phyloP scores from a whole-genome alignment of 2,888 invertebrate genomes.

The Caenorhabditis wallacei region DNA sequence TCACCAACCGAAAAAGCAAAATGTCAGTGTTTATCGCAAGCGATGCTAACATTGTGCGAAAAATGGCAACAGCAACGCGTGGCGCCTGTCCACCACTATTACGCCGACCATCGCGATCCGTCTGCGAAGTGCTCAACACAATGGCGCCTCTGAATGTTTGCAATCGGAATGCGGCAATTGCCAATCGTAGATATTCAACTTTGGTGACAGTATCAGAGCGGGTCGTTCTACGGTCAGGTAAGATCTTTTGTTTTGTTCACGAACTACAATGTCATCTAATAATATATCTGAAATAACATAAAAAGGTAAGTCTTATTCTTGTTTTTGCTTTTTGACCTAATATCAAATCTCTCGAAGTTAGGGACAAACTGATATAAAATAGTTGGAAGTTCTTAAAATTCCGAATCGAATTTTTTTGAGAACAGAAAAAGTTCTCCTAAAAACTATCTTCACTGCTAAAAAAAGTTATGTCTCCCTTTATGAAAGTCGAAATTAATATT shows the following conservation, averaged over 20 bases:
- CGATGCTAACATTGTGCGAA: conserved; percentile 68
- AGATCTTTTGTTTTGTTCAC: not conserved
- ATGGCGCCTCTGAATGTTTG: conserved; percentile 63
- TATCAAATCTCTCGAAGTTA: too few species aligned
- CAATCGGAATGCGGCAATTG: conserved; percentile 42
- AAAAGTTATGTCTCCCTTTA: too few species aligned
- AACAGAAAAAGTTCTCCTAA: too few species aligned
- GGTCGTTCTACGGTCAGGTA: conserved; percentile 52
- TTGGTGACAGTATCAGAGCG: conserved; percentile 62
- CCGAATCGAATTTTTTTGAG: too few species aligned
- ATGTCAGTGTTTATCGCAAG: conserved; percentile 71
- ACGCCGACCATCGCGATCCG: conserved; percentile 67
- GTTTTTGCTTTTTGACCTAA: too few species aligned
- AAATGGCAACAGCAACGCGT: conserved; percentile 68
- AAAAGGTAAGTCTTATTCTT: too few species aligned
- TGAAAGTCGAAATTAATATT: too few species aligned
- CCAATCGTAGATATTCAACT: conserved; percentile 59
- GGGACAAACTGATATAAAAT: too few species aligned
- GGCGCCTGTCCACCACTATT: conserved; percentile 66
- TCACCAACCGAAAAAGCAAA: conserved; percentile 6
- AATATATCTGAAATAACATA: too few species aligned
- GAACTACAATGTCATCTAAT: too few species aligned
- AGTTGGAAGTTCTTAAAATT: too few species aligned
- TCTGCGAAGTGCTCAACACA: conserved; percentile 65
- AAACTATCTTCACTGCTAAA: too few species aligned